Conservation (phyloP, 2,113 vertebrate species). For the Tiliqua scincoides region DNA sequence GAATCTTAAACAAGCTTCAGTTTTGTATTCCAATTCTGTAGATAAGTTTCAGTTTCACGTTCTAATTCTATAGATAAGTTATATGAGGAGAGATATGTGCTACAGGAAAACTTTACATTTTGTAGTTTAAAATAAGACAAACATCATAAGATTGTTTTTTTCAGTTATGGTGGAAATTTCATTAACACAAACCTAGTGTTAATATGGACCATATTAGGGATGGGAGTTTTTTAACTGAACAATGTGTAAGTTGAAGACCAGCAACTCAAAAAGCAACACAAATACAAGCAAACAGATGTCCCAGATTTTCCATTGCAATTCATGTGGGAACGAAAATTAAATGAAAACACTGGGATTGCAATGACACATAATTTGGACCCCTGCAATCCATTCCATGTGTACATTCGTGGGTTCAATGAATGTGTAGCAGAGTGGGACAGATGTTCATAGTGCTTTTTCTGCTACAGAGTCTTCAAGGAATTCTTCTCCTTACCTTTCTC, state of each 20-base stretch:
- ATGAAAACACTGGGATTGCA: conserved; percentile 10
- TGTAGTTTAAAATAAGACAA: neutral
- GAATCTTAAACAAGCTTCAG: neutral
- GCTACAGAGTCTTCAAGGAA: neutral
- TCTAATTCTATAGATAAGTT: too few relatives aligned
- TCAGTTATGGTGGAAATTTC: neutral
- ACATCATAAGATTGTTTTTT: neutral
- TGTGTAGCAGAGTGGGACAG: neutral
- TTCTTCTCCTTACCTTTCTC: neutral
- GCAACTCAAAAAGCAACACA: conserved; percentile 29
- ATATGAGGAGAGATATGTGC: neutral
- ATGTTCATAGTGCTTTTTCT: neutral
- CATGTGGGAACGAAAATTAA: conserved; percentile 49
- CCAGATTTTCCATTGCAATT: conserved; percentile 66
- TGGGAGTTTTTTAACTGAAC: conserved; percentile 30
- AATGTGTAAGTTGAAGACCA: conserved; percentile 52
- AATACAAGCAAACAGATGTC: conserved; percentile 51
- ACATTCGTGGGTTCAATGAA: neutral
- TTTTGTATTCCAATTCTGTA: too few relatives aligned
- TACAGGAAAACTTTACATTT: conserved; percentile 1
- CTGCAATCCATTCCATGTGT: too few relatives aligned
- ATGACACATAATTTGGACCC: neutral
- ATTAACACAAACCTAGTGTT: neutral
- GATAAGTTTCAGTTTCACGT: too few relatives aligned
- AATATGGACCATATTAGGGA: conserved; percentile 17